Base-by-base conservation (phyloP, 2,888 invertebrate genomes). In the Anodontia alba region DNA sequence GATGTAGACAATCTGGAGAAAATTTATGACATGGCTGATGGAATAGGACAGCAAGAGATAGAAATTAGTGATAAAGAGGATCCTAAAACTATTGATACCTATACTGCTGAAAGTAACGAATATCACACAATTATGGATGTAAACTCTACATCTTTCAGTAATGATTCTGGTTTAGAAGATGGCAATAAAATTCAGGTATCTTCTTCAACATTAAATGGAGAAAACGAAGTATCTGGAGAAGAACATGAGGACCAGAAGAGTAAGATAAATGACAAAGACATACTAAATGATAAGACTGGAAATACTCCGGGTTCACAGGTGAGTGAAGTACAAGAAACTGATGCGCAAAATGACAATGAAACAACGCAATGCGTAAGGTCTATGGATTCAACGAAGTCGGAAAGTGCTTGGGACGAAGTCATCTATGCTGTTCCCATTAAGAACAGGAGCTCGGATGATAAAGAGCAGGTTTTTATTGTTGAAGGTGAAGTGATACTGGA, bases 21-120 rank as follows among this genome's bases (percentile, higher is more conserved):
- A 26, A 69, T 69, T 10, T 69, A 69, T 69, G 69, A 69, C 33
- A 36, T 36, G 29, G 69, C 69, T 23, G 69, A 69, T 46, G 69
- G 69, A 23, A 29, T 29, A 26, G 15, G 5, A 15, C 5, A 62
- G 15, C 31, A 62, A 1, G 20, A 7, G 33, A 33, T 31, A 62
- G 1, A 33, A 62, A 33, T 33, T 15, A 46, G 17, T 20, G 2
- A 12, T 12, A 46, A 7, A 12, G 46, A 12, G 3, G 29, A 17
- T 31, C 5, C 5, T 38, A 12, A 38, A 5, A 12, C 38, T 38
- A 12, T 38, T 12, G 57, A 57, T 29, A 29, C 5, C 57, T 10
- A 57, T 17, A 3, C 3, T 7, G 12, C 29, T 5, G 42, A 69
- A 12, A 23, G 38, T 20, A 26, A 43, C 8, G 43, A 43, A 23